phyloP scores from a whole-genome alignment of 2,113 vertebrate genomes.

The Macrotus californicus region DNA sequence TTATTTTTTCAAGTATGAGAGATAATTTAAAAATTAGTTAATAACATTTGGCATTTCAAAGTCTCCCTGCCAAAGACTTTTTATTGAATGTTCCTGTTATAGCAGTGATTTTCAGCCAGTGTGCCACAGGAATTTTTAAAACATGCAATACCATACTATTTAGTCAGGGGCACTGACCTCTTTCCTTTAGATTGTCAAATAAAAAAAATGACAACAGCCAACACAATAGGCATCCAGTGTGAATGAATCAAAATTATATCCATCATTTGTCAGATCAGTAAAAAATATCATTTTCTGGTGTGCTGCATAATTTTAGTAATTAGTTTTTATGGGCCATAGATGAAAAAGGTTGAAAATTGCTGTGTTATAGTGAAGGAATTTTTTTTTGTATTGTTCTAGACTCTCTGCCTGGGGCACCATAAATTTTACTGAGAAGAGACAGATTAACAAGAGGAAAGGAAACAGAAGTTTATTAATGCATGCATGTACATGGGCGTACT shows the following conservation, averaged over 20 bases:
- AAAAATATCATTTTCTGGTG: background rate
- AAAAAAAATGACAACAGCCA: background rate
- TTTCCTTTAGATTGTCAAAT: background rate
- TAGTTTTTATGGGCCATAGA: background rate
- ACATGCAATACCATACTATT: background rate
- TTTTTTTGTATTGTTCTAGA: background rate
- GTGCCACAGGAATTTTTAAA: background rate
- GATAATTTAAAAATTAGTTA: background rate
- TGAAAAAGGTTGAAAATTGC: background rate
- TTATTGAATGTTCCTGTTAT: background rate
- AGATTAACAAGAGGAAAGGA: background rate
- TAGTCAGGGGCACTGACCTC: background rate
- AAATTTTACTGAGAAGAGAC: background rate
- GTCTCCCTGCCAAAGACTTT: background rate
- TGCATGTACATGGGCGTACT: background rate
- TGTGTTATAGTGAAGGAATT: background rate
- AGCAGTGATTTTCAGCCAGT: background rate
- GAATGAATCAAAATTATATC: background rate
- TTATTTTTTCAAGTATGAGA: background rate
- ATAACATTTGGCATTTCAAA: constrained; percentile 1
- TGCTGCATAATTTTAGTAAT: background rate
- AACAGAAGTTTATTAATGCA: background rate
- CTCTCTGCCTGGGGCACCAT: background rate
- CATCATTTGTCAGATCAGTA: background rate
- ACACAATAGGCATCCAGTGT: background rate